Evolutionary conservation across 2,888 invertebrate genomes (phyloP).

Genomic region (Drosophila mimetica): DNA sequence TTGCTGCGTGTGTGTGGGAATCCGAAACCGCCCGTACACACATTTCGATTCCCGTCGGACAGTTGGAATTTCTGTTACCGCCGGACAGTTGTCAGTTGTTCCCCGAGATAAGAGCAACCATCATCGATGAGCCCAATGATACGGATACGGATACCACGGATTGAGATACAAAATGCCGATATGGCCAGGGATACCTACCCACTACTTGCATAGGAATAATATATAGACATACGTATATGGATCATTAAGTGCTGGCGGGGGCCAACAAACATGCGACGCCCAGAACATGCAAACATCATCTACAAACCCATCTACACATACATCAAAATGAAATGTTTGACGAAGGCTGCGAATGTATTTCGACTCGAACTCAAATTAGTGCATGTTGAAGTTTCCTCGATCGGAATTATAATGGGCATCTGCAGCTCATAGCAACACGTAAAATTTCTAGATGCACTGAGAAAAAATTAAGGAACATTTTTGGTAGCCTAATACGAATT

Average conservation of each 20-base stretch:
- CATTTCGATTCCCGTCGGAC: slow-evolving; percentile 6
- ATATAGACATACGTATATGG: no score
- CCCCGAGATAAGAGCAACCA: slow-evolving; percentile 36
- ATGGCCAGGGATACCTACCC: slow-evolving; percentile 4
- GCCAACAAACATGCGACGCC: slow-evolving; percentile 45
- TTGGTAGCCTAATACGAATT: no score
- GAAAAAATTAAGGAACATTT: background rate
- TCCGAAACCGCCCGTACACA: slow-evolving; percentile 13
- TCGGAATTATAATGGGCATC: slow-evolving; percentile 19
- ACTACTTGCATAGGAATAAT: slow-evolving; percentile 10
- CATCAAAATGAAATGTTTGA: slow-evolving; percentile 46
- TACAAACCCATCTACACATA: slow-evolving; percentile 16
- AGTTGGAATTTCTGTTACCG: background rate
- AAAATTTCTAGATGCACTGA: background rate
- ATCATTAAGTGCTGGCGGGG: slow-evolving; percentile 22
- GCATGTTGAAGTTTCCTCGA: slow-evolving; percentile 20
- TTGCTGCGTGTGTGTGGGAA: slow-evolving; percentile 40
- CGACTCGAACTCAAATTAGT: slow-evolving; percentile 27
- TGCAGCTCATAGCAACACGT: slow-evolving; percentile 21
- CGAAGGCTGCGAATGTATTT: slow-evolving; percentile 31
- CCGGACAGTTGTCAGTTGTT: slow-evolving; percentile 16
- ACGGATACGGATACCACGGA: slow-evolving; percentile 10
- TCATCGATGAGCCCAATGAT: slow-evolving; percentile 14
- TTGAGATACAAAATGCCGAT: slow-evolving; percentile 13
- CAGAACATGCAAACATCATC: slow-evolving; percentile 39